phyloP scores from a whole-genome alignment of 2,113 vertebrate genomes.

The Tychaedon coryphoeus region DNA sequence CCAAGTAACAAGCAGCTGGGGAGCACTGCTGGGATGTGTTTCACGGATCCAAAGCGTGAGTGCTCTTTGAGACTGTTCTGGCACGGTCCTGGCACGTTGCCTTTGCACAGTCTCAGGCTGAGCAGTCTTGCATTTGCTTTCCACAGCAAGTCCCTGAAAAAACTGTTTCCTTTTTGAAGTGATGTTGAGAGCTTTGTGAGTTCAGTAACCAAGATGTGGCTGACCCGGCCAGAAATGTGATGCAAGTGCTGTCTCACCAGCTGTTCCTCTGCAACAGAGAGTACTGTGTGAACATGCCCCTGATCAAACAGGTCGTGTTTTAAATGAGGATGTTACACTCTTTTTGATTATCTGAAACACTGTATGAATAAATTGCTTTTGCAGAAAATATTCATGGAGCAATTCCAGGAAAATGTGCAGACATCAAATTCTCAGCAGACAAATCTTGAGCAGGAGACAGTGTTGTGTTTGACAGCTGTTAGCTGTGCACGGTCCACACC shows the following conservation, averaged over 20 bases:
- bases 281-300: neutral
- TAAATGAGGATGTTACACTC: neutral
- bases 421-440: neutral
- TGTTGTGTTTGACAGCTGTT: neutral
- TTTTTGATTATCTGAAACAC: neutral
- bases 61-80: neutral
- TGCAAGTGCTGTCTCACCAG: neutral
- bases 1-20: neutral
- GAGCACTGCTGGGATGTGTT: rapidly evolving
- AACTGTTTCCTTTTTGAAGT: neutral
- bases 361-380: neutral
- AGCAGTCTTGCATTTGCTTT: neutral
- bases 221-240: neutral
- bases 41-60: rapidly evolving
- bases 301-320: neutral
- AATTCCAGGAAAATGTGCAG: neutral
- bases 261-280: neutral
- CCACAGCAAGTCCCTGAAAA: neutral
- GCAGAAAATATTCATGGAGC: neutral
- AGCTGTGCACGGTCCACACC: neutral
- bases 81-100: rapidly evolving
- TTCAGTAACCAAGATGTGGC: neutral
- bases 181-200: neutral
- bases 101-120: neutral
- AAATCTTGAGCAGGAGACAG: neutral